Evolutionary conservation across 2,113 vertebrate species (phyloP), one percentile per base, ranked within the genome.

Genomic region (Urocitellus parryii): DNA sequence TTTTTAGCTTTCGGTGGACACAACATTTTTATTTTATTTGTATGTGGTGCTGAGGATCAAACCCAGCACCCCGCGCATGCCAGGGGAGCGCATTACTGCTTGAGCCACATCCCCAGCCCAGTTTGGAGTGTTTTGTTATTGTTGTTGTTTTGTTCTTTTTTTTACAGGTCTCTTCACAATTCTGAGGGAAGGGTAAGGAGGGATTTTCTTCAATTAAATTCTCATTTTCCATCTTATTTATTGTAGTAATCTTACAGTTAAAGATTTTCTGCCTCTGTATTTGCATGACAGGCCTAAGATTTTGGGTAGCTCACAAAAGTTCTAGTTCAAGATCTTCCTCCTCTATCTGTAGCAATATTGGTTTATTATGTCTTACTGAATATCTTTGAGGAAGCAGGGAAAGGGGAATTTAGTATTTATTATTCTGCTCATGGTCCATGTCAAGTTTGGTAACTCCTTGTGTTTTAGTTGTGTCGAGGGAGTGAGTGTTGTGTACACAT

Each of bases 71-170:
- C 45, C 0, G 45, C 8, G 8, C 45, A 9, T 45, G 45, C 45
- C 45, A 1, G 45, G 45, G 7, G 1, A 45, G 45, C 8, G 1
- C 1, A 8, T 45, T 45, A 45, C 45, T 8, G 8, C 8, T 45
- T 45, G 45, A 9, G 45, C 45, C 45, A 45, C 45, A 45, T 45
- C 45, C 45, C 45, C 45, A 45, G 45, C 8, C 8, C 58, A 83
- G 37, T 27, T 61, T 61, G 13, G n/a, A 61, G 24, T 80, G 25
- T 63, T 61, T 63, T 29, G 56, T 58, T 58, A 14, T 16, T 53
- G 51, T 53, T 5, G 51, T 53, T 53, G 51, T 53, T 53, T 53
- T 17, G 51, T 53, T 63, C 25, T 10, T 25, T 63, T 63, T 8
- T 63, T 63, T 42, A 82, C 25, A 82, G 4, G 12, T 58, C 34